Conservation (phyloP, 2,113 vertebrate genomes). For the Sinosuthora webbiana region DNA sequence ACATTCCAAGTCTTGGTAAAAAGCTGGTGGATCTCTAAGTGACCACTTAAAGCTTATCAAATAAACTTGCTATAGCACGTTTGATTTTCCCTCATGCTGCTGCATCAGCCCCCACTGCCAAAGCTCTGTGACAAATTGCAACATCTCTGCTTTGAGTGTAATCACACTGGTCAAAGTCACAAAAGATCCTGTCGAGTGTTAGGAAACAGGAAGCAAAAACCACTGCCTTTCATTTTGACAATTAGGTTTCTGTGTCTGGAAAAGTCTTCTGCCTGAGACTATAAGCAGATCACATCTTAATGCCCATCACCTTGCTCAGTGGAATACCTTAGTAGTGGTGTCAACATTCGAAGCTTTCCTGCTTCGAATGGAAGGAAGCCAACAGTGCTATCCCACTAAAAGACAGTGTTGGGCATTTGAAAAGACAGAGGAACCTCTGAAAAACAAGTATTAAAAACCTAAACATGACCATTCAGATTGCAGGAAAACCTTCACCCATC, state of each 20-base stretch:
- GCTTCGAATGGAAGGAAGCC: background rate
- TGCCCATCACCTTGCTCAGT: background rate
- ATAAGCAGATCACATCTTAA: background rate
- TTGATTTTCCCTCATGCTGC: background rate
- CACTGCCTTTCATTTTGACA: background rate
- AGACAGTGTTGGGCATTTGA: background rate
- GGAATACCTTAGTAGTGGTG: background rate
- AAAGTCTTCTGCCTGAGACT: background rate
- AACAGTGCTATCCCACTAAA: background rate
- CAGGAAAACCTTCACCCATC: background rate
- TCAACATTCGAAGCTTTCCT: background rate
- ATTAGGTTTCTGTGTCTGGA: background rate
- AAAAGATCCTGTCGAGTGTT: background rate
- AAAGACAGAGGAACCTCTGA: background rate
- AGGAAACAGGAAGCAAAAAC: background rate
- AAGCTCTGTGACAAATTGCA: background rate
- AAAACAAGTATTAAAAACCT: background rate
- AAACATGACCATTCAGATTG: background rate
- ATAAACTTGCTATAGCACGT: background rate
- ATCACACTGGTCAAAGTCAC: background rate
- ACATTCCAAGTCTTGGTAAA: background rate
- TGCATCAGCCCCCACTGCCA: background rate
- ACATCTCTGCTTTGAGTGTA: background rate
- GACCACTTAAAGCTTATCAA: slow-evolving; percentile 7
- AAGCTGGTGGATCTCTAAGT: background rate